These are phyloP conservation scores for Megalurothrips usitatus DNA, from an alignment of 2,888 invertebrate species.

Conservation along the genomic window DNA sequence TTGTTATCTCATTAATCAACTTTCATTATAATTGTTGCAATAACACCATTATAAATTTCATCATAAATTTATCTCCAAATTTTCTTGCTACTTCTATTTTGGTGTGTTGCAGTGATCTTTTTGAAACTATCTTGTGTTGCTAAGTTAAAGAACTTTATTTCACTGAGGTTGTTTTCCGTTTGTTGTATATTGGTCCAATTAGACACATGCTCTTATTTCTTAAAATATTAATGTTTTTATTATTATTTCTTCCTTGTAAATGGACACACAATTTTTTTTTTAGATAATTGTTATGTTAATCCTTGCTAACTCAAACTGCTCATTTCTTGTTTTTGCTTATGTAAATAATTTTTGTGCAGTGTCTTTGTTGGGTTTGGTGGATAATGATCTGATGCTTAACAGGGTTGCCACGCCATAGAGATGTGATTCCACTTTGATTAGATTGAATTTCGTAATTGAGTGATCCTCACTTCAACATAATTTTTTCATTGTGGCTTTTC, in stretches of 20 bases:
- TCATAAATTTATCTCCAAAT: background rate
- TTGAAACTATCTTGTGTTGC: background rate
- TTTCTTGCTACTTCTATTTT: background rate
- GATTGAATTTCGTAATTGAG: background rate
- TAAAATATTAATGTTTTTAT: background rate
- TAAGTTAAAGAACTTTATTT: background rate
- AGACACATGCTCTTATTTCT: background rate
- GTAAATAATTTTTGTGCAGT: background rate
- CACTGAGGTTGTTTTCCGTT: background rate
- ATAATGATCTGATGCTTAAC: background rate
- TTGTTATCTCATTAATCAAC: constrained; percentile 14
- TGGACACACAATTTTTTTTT: background rate
- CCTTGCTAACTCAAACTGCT: background rate
- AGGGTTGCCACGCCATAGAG: background rate
- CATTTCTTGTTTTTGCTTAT: background rate
- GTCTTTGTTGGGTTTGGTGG: background rate
- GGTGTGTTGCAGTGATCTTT: background rate
- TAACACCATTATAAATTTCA: background rate
- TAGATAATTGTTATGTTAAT: background rate
- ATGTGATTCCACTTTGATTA: background rate
- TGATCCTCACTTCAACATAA: background rate
- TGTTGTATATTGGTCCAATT: constrained; percentile 12
- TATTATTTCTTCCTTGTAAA: background rate
- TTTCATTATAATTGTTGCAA: constrained; percentile 14
- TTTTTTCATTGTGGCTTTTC: background rate